Conservation (phyloP, 2,113 vertebrate genomes). For the Anhinga anhinga region DNA sequence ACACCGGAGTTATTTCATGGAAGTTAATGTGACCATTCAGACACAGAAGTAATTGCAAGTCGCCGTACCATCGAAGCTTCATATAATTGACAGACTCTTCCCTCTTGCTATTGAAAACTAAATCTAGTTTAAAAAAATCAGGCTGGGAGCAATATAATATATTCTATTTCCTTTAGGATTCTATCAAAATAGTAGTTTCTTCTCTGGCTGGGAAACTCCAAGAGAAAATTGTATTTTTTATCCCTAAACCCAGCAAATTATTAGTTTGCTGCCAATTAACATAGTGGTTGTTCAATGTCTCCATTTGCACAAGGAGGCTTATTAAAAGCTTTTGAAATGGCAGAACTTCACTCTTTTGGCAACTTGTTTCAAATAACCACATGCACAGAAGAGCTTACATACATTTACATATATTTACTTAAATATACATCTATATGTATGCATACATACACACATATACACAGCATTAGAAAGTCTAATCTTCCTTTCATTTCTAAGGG, state of each 20-base stretch:
- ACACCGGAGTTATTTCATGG: not conserved
- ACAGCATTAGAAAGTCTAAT: not conserved
- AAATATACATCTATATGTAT: not conserved
- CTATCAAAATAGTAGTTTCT: not conserved
- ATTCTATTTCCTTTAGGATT: not conserved
- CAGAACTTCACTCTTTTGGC: not conserved
- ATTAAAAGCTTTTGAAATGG: not conserved
- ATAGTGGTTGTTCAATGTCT: not conserved
- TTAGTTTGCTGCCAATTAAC: not conserved
- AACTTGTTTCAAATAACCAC: not conserved
- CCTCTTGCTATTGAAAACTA: not conserved
- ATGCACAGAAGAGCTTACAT: not conserved
- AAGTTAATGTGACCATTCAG: not conserved
- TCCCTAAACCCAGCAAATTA: not conserved
- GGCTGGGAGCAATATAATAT: not conserved
- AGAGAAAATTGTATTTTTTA: not conserved
- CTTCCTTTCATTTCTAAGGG: not conserved
- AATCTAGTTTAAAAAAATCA: not conserved
- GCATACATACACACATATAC: accelerated
- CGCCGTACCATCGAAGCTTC: not conserved
- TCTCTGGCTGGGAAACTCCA: not conserved
- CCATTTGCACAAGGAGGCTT: not conserved
- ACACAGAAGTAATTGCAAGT: not conserved
- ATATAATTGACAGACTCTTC: not conserved
- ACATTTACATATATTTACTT: not conserved